Conservation (phyloP, 2,797 vertebrate species). For the Lates japonicus region DNA sequence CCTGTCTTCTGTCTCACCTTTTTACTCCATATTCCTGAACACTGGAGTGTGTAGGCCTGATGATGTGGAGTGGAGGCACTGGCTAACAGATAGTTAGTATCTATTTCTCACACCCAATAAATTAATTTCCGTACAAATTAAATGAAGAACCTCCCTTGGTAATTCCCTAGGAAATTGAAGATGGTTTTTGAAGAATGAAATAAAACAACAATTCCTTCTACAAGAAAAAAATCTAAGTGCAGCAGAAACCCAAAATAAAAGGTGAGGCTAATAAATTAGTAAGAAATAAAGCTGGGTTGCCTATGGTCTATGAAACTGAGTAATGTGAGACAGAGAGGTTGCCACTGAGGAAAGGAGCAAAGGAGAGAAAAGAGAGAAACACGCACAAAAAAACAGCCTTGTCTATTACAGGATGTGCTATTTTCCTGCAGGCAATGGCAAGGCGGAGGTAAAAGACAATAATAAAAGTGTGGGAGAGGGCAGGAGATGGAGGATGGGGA, state of each 20-base stretch:
- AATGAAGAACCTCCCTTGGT: conserved; percentile 73
- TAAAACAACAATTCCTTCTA: conserved; percentile 64
- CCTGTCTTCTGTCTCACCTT: conserved; percentile 23
- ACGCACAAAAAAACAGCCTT: conserved; percentile 42
- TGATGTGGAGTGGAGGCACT: conserved; percentile 7
- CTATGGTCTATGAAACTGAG: conserved; percentile 47
- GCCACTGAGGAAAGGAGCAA: conserved; percentile 28
- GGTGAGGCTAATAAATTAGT: conserved; percentile 70
- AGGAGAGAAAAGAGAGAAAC: conserved; percentile 9
- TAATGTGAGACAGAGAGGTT: conserved; percentile 45
- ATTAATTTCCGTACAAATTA: conserved; percentile 80
- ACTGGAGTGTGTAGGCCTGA: conserved; percentile 7
- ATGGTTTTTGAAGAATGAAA: conserved; percentile 67
- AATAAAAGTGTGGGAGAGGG: conserved; percentile 64
- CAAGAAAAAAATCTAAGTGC: conserved; percentile 73
- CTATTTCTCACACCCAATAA: conserved; percentile 76
- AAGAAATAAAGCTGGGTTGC: conserved; percentile 38
- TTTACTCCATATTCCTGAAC: conserved; percentile 1
- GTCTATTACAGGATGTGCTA: conserved; percentile 69
- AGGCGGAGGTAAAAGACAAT: conserved; percentile 74
- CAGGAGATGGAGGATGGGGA: conserved; percentile 46
- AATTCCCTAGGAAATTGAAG: conserved; percentile 76
- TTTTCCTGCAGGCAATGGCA: conserved; percentile 66
- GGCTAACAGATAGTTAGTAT: conserved; percentile 74
- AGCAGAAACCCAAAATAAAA: conserved; percentile 53